Evolutionary conservation across 1,140 invertebrate genomes (phyloP).

Genomic region (Galendromus occidentalis): DNA sequence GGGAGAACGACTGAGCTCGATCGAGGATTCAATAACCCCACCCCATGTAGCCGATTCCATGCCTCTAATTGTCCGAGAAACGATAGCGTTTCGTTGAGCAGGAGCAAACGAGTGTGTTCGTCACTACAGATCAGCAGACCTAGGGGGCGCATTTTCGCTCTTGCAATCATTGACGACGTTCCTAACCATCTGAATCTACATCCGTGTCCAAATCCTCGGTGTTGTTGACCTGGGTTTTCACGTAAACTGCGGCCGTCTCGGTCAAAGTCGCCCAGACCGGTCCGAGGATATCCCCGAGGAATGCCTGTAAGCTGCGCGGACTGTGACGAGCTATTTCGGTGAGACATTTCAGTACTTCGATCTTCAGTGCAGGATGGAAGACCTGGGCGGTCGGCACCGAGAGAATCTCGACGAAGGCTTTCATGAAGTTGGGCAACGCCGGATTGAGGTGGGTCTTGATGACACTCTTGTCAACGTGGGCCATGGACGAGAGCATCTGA

Average conservation of each 20-base stretch:
- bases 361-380: conserved; percentile 45
- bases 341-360: conserved; percentile 39
- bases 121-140: too few relatives aligned
- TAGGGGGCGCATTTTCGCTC: too few relatives aligned
- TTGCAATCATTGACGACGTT: too few relatives aligned
- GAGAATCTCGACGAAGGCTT: conserved; percentile 43
- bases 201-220: conserved; percentile 32
- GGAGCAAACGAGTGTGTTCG: too few relatives aligned
- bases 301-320: conserved; percentile 42
- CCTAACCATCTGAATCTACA: conserved; percentile 33
- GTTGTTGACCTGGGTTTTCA: conserved; percentile 38
- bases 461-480: conserved; percentile 24
- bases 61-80: too few relatives aligned
- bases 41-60: too few relatives aligned
- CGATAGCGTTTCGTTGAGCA: too few relatives aligned
- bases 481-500: conserved; percentile 16
- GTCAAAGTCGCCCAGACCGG: conserved; percentile 49
- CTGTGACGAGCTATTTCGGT: conserved; percentile 14
- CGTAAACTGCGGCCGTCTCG: conserved; percentile 43
- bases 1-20: background rate
- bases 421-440: conserved; percentile 45
- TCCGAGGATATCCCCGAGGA: conserved; percentile 42
- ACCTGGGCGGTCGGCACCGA: conserved; percentile 36
- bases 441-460: conserved; percentile 41
- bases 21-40: too few relatives aligned